Percentiles rank a stretch among this genome's conserved stretches.
These are phyloP conservation scores for Willowsia nigromaculata DNA, from an alignment of 2,888 invertebrate species.

Conservation along the genomic window DNA sequence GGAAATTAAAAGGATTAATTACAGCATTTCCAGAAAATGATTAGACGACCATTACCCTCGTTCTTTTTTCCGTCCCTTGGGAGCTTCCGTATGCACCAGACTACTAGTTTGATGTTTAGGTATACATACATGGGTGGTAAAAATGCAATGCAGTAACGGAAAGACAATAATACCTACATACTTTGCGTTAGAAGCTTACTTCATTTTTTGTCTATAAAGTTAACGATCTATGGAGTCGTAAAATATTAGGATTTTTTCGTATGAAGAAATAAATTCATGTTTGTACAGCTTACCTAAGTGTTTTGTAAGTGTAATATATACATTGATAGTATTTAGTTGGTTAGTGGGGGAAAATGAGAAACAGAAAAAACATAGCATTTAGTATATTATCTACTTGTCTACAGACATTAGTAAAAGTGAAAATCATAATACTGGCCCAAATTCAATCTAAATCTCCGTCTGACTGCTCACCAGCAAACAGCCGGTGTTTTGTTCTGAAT, in stretches of 20 bases:
- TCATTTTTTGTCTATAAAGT: no score
- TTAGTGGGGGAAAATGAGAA: no score
- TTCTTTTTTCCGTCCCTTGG: background rate
- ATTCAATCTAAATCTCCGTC: slow-evolving; percentile 47
- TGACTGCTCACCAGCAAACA: background rate
- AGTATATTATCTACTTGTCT: no score
- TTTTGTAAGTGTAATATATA: background rate
- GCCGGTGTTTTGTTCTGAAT: background rate
- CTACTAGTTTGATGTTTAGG: no score
- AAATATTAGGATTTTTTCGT: background rate
- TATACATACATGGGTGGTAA: no score
- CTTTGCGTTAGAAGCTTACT: no score
- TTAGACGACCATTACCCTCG: slow-evolving; percentile 53
- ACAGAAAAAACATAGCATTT: no score
- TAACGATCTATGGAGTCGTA: background rate
- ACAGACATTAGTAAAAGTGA: no score
- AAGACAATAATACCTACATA: no score
- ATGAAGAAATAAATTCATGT: background rate
- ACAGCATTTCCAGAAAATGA: slow-evolving; percentile 64
- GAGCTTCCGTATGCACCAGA: no score
- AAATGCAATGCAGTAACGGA: no score
- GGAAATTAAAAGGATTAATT: slow-evolving; percentile 68
- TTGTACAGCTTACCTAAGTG: background rate
- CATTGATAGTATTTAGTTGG: background rate
- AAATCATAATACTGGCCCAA: background rate